phyloP scores from a whole-genome alignment of 2,113 vertebrate genomes.

The Donacobius atricapilla region DNA sequence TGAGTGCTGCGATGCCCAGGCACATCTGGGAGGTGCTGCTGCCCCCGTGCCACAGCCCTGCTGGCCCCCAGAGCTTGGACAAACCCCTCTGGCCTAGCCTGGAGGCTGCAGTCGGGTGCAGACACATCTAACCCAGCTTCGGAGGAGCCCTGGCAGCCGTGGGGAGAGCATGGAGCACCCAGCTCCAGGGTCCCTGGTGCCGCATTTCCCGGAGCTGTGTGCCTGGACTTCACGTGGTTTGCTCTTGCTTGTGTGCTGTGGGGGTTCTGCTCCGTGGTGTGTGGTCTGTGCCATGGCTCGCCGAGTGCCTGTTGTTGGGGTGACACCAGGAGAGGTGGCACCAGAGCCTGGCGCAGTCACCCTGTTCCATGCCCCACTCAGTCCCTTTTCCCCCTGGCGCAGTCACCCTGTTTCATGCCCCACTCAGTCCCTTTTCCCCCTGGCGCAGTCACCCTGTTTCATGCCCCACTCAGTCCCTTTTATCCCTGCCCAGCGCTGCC shows the following conservation, averaged over 20 bases:
- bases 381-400: not conserved
- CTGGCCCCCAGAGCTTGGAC: not conserved
- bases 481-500: fast-evolving
- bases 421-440: not conserved
- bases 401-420: not conserved
- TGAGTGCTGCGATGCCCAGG: not conserved
- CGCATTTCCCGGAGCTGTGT: fast-evolving
- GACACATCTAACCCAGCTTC: not conserved
- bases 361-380: fast-evolving
- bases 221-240: not conserved
- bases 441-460: fast-evolving
- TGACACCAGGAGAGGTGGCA: not conserved
- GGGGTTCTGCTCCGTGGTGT: not conserved
- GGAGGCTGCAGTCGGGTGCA: not conserved
- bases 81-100: not conserved
- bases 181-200: fast-evolving
- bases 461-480: not conserved
- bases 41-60: fast-evolving
- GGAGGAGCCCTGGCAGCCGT: not conserved
- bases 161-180: not conserved
- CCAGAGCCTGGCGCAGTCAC: not conserved
- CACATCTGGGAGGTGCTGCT: not conserved
- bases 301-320: fast-evolving
- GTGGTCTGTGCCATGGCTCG: fast-evolving
- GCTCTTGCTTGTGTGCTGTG: not conserved